Percentiles rank a stretch among this genome's conserved stretches.
These are phyloP conservation scores for Sorex maritimensis DNA, from an alignment of 2,797 vertebrate genomes.

Conservation along the genomic window DNA sequence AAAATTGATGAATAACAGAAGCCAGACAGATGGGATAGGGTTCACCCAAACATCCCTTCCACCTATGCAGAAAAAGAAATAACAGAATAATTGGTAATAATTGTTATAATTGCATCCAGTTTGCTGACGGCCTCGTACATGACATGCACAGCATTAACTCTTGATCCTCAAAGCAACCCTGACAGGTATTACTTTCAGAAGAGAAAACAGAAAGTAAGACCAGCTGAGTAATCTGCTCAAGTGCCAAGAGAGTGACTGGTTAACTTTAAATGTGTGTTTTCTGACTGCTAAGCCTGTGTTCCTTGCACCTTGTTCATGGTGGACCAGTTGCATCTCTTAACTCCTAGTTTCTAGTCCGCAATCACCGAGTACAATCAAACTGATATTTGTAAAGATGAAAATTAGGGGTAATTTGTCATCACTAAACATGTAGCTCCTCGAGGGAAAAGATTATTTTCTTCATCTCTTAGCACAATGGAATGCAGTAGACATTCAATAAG, in stretches of 20 bases:
- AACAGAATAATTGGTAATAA: conserved; percentile 21
- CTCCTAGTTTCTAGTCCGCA: neutral
- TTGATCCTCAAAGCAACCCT: conserved; percentile 38
- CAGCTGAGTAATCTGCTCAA: conserved; percentile 46
- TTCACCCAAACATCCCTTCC: too few species aligned
- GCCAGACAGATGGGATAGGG: too few species aligned
- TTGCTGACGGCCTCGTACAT: conserved; percentile 34
- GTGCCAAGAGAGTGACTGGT: conserved; percentile 10
- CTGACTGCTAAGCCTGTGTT: neutral
- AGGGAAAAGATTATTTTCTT: conserved; percentile 57
- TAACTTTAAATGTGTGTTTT: conserved; percentile 35
- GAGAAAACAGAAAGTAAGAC: conserved; percentile 5
- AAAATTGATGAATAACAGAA: too few species aligned
- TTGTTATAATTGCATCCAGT: conserved; percentile 26
- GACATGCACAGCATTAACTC: conserved; percentile 24
- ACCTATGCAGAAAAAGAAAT: too few species aligned
- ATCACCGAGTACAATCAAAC: conserved; percentile 16
- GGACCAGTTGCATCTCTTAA: conserved; percentile 34
- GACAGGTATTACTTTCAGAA: conserved; percentile 6
- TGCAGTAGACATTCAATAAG: conserved; percentile 8
- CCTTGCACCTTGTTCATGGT: conserved; percentile 44
- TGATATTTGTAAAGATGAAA: conserved; percentile 51
- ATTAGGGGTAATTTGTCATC: conserved; percentile 40
- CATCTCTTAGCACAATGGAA: conserved; percentile 1
- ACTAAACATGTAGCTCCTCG: neutral